These are phyloP conservation scores for Oostethus manadensis DNA, from an alignment of 2,113 vertebrate genomes.

Conservation along the genomic window DNA sequence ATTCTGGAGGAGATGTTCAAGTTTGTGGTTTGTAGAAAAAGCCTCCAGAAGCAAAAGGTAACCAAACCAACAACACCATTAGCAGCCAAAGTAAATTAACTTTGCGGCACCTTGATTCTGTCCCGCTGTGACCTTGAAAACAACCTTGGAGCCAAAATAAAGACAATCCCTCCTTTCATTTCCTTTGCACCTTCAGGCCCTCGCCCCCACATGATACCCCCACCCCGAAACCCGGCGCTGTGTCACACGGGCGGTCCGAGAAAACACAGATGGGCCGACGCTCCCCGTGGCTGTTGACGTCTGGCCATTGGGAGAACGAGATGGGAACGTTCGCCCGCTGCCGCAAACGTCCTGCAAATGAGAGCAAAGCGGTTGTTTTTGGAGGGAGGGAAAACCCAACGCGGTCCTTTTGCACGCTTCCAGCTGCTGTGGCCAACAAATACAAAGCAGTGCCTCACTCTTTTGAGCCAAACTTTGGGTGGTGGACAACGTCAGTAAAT, in stretches of 20 bases:
- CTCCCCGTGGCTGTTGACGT: constrained; percentile 27
- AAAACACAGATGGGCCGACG: constrained; percentile 13
- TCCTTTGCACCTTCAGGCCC: constrained; percentile 5
- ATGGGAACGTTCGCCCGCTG: background rate
- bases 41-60: background rate
- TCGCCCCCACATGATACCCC: constrained; percentile 28
- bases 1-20: no score
- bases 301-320: background rate
- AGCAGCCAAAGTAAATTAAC: background rate
- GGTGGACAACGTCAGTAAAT: no score
- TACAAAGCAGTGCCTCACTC: no score
- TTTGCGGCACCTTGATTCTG: constrained; percentile 2
- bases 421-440: no score
- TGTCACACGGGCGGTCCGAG: constrained; percentile 11
- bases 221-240: constrained; percentile 9
- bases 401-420: background rate
- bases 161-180: constrained; percentile 14
- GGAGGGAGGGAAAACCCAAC: constrained; percentile 13
- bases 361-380: constrained; percentile 48
- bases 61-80: background rate
- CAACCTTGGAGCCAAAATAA: constrained; percentile 16
- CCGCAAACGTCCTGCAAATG: constrained; percentile 27
- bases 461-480: no score
- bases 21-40: background rate
- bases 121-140: background rate